A percentile compares a stretch with the other conserved stretches of the same genome.
Evolutionary conservation across 1,140 invertebrate species (phyloP).

Genomic region (Procambarus clarkii): DNA sequence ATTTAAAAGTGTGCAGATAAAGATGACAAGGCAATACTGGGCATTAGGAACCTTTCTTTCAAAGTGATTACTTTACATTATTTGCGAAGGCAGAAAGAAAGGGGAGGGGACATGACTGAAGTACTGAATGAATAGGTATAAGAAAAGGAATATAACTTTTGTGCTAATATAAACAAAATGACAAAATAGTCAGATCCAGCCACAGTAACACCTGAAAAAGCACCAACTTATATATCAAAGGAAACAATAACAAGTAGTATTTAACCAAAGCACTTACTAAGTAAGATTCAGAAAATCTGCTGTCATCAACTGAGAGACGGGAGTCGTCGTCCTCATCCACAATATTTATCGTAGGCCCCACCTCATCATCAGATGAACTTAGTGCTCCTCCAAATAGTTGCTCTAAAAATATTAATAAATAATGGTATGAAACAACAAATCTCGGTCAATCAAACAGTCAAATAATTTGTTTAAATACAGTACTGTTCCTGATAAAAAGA

Average conservation of each 20-base stretch:
- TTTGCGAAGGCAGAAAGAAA: no score
- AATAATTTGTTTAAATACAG: not conserved
- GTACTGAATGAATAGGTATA: no score
- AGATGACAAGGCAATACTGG: no score
- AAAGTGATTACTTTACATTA: no score
- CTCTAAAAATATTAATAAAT: constrained; percentile 16
- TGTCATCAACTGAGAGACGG: constrained; percentile 82
- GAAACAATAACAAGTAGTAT: not conserved
- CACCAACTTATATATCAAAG: not conserved
- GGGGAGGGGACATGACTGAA: no score
- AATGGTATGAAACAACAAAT: not conserved
- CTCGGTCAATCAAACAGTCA: not conserved
- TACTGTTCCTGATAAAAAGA: not conserved
- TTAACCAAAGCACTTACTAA: constrained; percentile 43
- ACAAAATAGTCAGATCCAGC: no score
- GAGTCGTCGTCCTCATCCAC: constrained; percentile 86
- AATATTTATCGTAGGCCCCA: constrained; percentile 79
- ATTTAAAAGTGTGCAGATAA: no score
- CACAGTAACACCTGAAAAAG: no score
- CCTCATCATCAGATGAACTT: constrained; percentile 83
- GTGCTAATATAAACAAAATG: no score
- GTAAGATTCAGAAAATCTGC: constrained; percentile 62
- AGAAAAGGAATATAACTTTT: no score
- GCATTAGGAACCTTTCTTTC: no score
- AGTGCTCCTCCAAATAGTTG: constrained; percentile 87